Conservation (phyloP, 2,797 vertebrate genomes). For the Sebastolobus altivelis region DNA sequence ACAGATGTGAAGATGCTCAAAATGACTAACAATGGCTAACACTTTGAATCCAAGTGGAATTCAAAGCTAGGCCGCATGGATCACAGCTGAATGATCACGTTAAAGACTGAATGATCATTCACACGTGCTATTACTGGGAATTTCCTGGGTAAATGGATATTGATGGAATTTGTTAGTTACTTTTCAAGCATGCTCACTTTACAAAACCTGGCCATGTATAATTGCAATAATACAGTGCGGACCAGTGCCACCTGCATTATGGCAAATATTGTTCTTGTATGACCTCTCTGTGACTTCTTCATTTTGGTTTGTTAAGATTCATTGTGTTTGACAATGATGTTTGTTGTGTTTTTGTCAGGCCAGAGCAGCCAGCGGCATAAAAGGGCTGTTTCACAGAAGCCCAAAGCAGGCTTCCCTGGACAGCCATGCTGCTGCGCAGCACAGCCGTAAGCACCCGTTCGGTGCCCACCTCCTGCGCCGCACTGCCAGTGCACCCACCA, state of each 20-base stretch:
- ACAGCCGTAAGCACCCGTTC: slow-evolving; percentile 92
- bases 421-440: slow-evolving; percentile 98
- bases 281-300: background rate
- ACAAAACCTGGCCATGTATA: slow-evolving; percentile 7
- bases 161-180: slow-evolving; percentile 4
- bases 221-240: slow-evolving; percentile 32
- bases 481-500: slow-evolving; percentile 97
- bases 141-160: background rate
- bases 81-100: slow-evolving; percentile 29
- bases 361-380: slow-evolving; percentile 94
- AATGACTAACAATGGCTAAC: background rate
- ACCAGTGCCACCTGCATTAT: slow-evolving; percentile 34
- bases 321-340: slow-evolving; percentile 40
- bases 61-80: slow-evolving; percentile 46
- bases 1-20: slow-evolving; percentile 5
- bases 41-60: slow-evolving; percentile 43
- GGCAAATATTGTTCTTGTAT: background rate
- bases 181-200: slow-evolving; percentile 58
- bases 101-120: slow-evolving; percentile 28
- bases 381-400: slow-evolving; percentile 98
- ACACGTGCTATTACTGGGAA: background rate
- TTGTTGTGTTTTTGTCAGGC: slow-evolving; percentile 84
- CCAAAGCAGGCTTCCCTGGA: slow-evolving; percentile 98
- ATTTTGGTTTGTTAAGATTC: background rate
- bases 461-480: slow-evolving; percentile 94